phyloP scores from a whole-genome alignment of 2,113 vertebrate species.

The Hymenochirus boettgeri region DNA sequence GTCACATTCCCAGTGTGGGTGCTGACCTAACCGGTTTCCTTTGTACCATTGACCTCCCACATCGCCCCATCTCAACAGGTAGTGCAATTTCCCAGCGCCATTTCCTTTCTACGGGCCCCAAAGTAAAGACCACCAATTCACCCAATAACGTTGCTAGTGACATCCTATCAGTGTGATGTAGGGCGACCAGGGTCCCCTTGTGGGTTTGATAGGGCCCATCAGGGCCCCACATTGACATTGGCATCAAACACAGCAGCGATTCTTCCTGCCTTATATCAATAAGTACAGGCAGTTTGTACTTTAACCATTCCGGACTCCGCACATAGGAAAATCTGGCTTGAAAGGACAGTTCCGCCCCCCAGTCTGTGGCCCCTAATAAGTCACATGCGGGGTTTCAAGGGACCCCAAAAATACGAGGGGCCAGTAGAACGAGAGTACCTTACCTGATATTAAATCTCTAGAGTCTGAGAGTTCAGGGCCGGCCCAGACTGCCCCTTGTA shows the following conservation, averaged over 20 bases:
- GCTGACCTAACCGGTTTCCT: too few relatives aligned
- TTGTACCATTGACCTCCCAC: too few relatives aligned
- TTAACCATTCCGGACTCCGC: slow-evolving; percentile 49
- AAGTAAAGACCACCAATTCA: too few relatives aligned
- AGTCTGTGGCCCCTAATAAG: slow-evolving; percentile 57
- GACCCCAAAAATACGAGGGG: neutral
- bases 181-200: neutral
- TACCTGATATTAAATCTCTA: slow-evolving; percentile 97
- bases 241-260: neutral
- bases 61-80: too few relatives aligned
- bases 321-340: slow-evolving; percentile 99
- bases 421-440: slow-evolving; percentile 67
- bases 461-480: slow-evolving; percentile 77
- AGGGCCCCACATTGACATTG: neutral
- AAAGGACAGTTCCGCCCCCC: slow-evolving; percentile 79
- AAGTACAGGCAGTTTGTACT: slow-evolving; percentile 26
- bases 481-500: too few relatives aligned
- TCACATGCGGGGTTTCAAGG: slow-evolving; percentile 28
- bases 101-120: too few relatives aligned
- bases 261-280: slow-evolving; percentile 16
- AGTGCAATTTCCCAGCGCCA: too few relatives aligned
- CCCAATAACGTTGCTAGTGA: too few relatives aligned
- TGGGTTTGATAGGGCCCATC: neutral
- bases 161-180: neutral
- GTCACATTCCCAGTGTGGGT: too few relatives aligned